Conservation (phyloP, 92 coral and sea anemone genomes). For the Epizoanthus scotinus region DNA sequence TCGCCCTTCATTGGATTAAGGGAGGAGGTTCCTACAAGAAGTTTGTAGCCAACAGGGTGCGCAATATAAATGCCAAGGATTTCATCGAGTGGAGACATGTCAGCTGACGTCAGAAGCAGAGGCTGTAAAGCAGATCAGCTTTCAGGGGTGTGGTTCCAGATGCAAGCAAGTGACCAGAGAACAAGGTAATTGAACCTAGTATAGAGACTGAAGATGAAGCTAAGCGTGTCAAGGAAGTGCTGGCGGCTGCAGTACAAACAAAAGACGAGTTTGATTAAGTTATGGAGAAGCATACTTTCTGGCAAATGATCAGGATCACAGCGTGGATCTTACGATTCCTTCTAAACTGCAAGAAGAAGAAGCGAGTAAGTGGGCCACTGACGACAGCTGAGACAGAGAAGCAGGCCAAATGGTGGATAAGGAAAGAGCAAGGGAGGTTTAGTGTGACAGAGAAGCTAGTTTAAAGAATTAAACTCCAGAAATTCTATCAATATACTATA, state of each 20-base stretch:
- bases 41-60: conserved; percentile 50
- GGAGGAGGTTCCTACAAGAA: conserved; percentile 39
- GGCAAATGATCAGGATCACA: conserved; percentile 28
- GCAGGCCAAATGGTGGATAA: conserved; percentile 30
- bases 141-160: conserved; percentile 21
- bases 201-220: conserved; percentile 39
- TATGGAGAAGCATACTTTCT: conserved; percentile 25
- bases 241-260: too few species aligned
- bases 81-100: conserved; percentile 48
- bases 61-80: conserved; percentile 34
- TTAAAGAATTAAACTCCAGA: too few species aligned
- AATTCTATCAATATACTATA: too few species aligned
- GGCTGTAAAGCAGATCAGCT: conserved; percentile 30
- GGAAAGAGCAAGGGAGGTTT: conserved; percentile 27
- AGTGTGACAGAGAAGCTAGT: too few species aligned
- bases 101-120: conserved; percentile 45
- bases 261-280: conserved; percentile 12
- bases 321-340: conserved; percentile 32
- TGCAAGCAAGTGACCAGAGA: conserved; percentile 32
- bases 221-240: conserved; percentile 24
- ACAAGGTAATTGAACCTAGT: conserved; percentile 11
- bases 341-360: conserved; percentile 32
- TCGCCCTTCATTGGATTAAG: conserved; percentile 42
- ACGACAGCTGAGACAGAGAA: conserved; percentile 28
- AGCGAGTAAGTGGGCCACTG: conserved; percentile 30